Percentiles rank a stretch among this genome's conserved stretches.
Conservation (phyloP, 2,113 vertebrate species). For the Epinephelus cyanopodus region DNA sequence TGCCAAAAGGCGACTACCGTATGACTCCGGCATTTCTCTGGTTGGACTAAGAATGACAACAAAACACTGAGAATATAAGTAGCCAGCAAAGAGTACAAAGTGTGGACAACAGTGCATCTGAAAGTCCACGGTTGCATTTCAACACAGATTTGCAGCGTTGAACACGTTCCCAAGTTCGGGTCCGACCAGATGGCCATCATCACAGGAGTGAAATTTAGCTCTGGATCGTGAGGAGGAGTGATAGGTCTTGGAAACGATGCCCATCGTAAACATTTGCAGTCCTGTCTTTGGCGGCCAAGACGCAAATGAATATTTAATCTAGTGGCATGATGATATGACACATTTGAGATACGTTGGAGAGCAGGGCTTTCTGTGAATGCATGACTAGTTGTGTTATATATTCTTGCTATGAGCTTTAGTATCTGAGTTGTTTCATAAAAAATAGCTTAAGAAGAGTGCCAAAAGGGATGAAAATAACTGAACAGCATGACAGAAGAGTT, state of each 20-base stretch:
- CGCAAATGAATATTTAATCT: constrained; percentile 63
- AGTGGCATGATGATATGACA: constrained; percentile 38
- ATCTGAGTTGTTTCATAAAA: neutral
- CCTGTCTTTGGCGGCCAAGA: constrained; percentile 41
- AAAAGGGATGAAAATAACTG: constrained; percentile 11
- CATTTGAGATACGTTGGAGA: constrained; percentile 16
- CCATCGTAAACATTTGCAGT: constrained; percentile 61
- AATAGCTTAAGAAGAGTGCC: neutral
- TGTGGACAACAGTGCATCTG: constrained; percentile 5
- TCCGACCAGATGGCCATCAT: constrained; percentile 77
- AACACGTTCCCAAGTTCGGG: constrained; percentile 31
- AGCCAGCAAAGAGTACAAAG: constrained; percentile 32
- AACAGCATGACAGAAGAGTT: constrained; percentile 26
- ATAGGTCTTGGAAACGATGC: constrained; percentile 53
- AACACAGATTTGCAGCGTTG: constrained; percentile 40
- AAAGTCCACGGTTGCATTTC: constrained; percentile 28
- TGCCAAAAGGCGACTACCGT: constrained; percentile 53
- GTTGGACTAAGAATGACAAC: constrained; percentile 1
- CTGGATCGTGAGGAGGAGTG: constrained; percentile 50
- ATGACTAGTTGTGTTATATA: constrained; percentile 13
- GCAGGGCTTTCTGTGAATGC: neutral
- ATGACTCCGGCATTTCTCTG: constrained; percentile 41
- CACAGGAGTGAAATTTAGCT: constrained; percentile 67
- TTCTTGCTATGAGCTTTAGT: constrained; percentile 17
- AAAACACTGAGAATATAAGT: constrained; percentile 23